Evolutionary conservation across 2,888 invertebrate species (phyloP).

Genomic region (Ceratothoa steindachneri): DNA sequence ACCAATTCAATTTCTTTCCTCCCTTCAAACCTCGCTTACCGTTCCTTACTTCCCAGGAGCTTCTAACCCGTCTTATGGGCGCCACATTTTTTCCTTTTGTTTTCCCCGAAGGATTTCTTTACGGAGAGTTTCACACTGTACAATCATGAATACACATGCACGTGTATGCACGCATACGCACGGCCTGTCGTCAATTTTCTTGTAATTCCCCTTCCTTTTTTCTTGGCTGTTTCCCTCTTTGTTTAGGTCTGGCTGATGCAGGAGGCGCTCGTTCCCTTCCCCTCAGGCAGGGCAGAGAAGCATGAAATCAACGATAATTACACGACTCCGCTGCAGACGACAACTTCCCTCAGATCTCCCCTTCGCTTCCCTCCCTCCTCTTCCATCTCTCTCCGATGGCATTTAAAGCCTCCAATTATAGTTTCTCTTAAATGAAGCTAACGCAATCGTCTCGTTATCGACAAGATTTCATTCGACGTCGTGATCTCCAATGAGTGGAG

Average conservation of each 20-base stretch:
- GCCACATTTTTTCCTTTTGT: too few species aligned
- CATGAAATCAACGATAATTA: constrained; percentile 12
- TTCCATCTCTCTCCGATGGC: not conserved
- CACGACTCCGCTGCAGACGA: constrained; percentile 9
- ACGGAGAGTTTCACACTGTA: too few species aligned
- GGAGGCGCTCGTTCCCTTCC: not conserved
- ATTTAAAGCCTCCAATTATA: constrained; percentile 2
- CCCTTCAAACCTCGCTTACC: too few species aligned
- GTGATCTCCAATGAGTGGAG: too few species aligned
- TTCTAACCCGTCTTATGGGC: too few species aligned
- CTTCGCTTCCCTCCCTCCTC: not conserved
- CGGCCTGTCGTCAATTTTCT: not conserved
- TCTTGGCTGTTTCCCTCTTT: not conserved
- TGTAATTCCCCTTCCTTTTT: not conserved
- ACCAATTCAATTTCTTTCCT: too few species aligned
- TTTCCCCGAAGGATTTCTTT: too few species aligned
- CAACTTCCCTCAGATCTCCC: constrained; percentile 7
- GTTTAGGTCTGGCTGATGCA: too few species aligned
- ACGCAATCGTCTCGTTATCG: not conserved
- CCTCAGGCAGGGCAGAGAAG: not conserved
- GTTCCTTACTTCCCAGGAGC: too few species aligned
- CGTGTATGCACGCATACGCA: not conserved
- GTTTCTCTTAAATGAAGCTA: not conserved
- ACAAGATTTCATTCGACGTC: too few species aligned
- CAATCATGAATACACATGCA: constrained; percentile 5